Evolutionary conservation across 2,888 invertebrate species (phyloP), one percentile per base, ranked within the genome.

Genomic region (Erannis defoliaria): DNA sequence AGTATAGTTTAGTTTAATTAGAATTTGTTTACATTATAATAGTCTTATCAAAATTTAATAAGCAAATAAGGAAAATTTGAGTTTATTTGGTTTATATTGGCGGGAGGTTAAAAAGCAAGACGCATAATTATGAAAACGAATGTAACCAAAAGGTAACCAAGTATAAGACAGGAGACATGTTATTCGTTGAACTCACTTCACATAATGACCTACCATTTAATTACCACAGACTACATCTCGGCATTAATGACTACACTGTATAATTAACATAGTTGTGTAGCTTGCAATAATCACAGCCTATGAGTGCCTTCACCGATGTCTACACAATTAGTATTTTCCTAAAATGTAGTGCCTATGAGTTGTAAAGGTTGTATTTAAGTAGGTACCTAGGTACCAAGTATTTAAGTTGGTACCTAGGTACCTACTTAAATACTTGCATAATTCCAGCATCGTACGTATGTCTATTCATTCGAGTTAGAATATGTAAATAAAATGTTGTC

Each of bases 191-290:
- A 12, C 12, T 21, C 12, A 19, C 40, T 19, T 42, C 16, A 19
- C 19, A 45, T 23, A 16, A 46, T 18, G 5, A 19, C 18, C 33
- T n/a, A 31, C 33, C 48, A 6, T 35, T 5, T 19, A 14, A 18
- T 49, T 21, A 35, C 33, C 19, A 33, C 33, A 21, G 12, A 42
- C 19, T 42, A 12, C 12, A 50, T 50, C 50, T 50, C 38, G 50
- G 26, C 50, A 50, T 50, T 50, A 14, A 23, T 5, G 16, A 2
- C 21, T 5, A 23, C 16, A 37, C 21, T 9, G 37, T 38, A 37
- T 26, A 26, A 50, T 50, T 38, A 50, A 10, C 23, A 23, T 23
- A 37, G 14, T n/a, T n/a, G 21, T 48, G n/a, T n/a, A n/a, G n/a
- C n/a, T 10, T 2, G 16, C 12, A 31, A 31, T 46, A 31, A 46